These are phyloP conservation scores for Crossocerus cetratus DNA, from an alignment of 2,888 invertebrate genomes.

Conservation along the genomic window DNA sequence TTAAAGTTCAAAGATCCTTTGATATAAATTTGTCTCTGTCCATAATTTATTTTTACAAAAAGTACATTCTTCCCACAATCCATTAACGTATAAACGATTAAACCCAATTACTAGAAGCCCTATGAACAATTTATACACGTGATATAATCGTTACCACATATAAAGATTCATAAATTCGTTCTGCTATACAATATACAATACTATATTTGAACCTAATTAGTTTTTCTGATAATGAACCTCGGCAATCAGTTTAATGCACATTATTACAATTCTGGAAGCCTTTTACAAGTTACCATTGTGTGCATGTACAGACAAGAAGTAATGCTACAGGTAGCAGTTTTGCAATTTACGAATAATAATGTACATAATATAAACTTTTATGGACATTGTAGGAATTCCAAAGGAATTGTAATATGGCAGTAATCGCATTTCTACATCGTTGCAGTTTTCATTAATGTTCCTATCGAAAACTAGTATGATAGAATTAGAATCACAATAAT, in stretches of 20 bases:
- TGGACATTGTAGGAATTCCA: conserved; percentile 7
- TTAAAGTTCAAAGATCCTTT: conserved; percentile 17
- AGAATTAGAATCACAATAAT: no score
- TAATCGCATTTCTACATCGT: conserved; percentile 1
- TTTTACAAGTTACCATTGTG: conserved; percentile 14
- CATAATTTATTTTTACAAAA: conserved; percentile 25
- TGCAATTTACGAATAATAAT: background rate
- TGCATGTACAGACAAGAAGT: conserved; percentile 6
- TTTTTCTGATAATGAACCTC: conserved; percentile 38
- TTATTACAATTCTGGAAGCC: background rate
- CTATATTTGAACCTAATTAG: conserved; percentile 29
- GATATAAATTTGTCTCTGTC: conserved; percentile 15
- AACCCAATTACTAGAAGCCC: conserved; percentile 10
- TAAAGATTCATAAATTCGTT: conserved; percentile 27
- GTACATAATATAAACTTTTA: background rate
- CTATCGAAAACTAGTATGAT: no score
- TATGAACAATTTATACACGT: conserved; percentile 22
- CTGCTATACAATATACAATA: conserved; percentile 24
- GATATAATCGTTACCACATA: background rate
- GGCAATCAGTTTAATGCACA: background rate
- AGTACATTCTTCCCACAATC: conserved; percentile 16
- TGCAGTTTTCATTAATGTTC: no score
- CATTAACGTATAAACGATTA: conserved; percentile 23
- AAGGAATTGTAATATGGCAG: conserved; percentile 32
- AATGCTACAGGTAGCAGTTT: conserved; percentile 1